Conservation (phyloP, 2,113 vertebrate species). For the Canis aureus region DNA sequence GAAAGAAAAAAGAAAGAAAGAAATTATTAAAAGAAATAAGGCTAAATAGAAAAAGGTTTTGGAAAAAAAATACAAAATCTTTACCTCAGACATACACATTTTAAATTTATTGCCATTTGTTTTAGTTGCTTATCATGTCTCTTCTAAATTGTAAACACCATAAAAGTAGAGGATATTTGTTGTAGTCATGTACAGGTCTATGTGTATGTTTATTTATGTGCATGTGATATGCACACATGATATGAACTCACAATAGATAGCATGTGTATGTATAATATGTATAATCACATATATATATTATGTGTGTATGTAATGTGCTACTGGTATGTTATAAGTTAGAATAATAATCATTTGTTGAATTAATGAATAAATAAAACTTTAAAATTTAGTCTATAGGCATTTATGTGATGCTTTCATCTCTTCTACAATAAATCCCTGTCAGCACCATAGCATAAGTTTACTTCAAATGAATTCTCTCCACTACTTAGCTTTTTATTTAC, state of each 20-base stretch:
- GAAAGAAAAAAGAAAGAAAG: not conserved
- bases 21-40: slow-evolving; percentile 34
- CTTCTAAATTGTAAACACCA: not conserved
- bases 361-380: slow-evolving; percentile 24
- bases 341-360: slow-evolving; percentile 36
- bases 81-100: not conserved
- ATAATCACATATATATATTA: not conserved
- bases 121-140: not conserved
- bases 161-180: not conserved
- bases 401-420: not conserved
- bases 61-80: not conserved
- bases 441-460: not conserved
- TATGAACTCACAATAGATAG: not conserved
- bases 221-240: not conserved
- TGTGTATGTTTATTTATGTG: not conserved
- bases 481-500: not conserved
- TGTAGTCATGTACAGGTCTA: not conserved
- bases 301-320: not conserved
- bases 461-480: not conserved
- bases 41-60: not conserved
- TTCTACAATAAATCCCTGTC: not conserved
- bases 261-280: not conserved
- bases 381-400: not conserved
- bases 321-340: not conserved
- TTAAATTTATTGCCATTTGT: not conserved